Conservation (phyloP, 2,888 invertebrate genomes). For the Drosophila greeni region DNA sequence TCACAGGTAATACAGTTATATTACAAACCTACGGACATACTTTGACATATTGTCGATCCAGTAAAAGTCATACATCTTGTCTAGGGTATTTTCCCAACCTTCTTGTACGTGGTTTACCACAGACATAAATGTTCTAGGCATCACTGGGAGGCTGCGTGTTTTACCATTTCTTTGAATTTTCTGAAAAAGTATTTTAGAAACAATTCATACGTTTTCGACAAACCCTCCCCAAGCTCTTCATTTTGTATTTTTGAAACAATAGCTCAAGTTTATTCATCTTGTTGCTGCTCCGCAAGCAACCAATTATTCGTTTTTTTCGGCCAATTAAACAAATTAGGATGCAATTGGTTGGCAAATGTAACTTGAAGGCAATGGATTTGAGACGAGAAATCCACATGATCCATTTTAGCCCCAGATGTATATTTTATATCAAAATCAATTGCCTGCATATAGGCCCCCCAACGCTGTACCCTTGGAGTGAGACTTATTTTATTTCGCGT, state of each 20-base stretch:
- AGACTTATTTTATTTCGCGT: too few species aligned
- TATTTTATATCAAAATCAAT: too few species aligned
- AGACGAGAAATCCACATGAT: constrained; percentile 6
- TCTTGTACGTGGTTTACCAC: constrained; percentile 1
- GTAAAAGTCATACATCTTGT: too few species aligned
- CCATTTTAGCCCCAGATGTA: neutral
- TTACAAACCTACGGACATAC: too few species aligned
- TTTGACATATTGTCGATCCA: too few species aligned
- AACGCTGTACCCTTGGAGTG: too few species aligned
- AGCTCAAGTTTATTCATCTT: neutral
- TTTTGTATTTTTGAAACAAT: constrained; percentile 1
- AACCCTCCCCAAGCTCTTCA: neutral
- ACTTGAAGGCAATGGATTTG: neutral
- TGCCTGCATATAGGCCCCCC: too few species aligned
- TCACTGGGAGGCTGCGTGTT: neutral
- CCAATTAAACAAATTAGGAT: neutral
- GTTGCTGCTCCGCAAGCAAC: constrained; percentile 1
- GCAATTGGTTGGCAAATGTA: too few species aligned
- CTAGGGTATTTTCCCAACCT: neutral
- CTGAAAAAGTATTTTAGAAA: neutral
- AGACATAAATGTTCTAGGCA: neutral
- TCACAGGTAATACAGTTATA: too few species aligned
- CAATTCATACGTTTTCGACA: neutral
- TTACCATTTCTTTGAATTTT: constrained; percentile 6
- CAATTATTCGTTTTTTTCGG: constrained; percentile 1